Base-by-base conservation (phyloP, 1,140 invertebrate species). In the Apis florea region DNA sequence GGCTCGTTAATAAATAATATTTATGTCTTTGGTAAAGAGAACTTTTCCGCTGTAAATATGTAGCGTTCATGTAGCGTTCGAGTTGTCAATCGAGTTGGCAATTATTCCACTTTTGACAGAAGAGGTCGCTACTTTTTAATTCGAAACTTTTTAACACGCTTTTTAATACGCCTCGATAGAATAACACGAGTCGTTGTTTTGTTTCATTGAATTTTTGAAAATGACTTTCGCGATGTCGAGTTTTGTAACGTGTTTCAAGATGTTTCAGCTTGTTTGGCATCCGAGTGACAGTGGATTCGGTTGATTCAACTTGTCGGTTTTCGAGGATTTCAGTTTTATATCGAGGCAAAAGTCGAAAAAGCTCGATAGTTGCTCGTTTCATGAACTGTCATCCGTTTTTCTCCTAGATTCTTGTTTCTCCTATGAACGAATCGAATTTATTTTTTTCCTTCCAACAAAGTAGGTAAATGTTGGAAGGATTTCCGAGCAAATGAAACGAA, bases 191-290 rank as follows among this genome's bases (percentile, higher is more conserved):
- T 6, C 12, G 59, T 8, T 1, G 19, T 76, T 66, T 76, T 54
- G n/a, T 76, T 47, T 47, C 12, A n/a, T 53, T 4, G 40, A 31
- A 61, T 78, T 51, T 26, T 11, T 13, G n/a, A 3, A 19, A 70
- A 67, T 70, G 24, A 51, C 15, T 31, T 24, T 3, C 17, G 26
- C 8, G 26, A 21, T 4, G 47, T 17, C 17, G 13, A n/a, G 59
- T 21, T n/a, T 73, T 24, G 15, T 17, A 61, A 4, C 31, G 56
- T 13, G 56, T n/a, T 11, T 21, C 56, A n/a, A n/a, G 12, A 59
- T 13, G 24, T 70, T 74, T 61, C 72, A 68, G 64, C 17, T 77
- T 68, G 51, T 77, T 66, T 49, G 49, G n/a, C n/a, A 77, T 58
- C 47, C 75, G 31, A 40, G 31, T 12, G 51, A 8, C 19, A 58